These are phyloP conservation scores for Pachycephus smyrnensis DNA, from an alignment of 2,888 invertebrate genomes.

Conservation along the genomic window DNA sequence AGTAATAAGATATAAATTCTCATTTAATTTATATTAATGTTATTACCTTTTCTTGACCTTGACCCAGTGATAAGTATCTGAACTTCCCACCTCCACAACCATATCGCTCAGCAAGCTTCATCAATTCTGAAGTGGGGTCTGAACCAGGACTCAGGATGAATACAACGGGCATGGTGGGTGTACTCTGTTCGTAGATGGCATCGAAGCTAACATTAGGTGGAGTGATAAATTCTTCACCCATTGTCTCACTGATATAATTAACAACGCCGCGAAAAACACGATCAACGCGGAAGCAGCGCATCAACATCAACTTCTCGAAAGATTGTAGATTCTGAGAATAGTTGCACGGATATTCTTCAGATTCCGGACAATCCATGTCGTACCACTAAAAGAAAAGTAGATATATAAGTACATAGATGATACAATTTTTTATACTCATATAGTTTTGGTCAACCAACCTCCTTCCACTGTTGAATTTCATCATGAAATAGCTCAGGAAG, in stretches of 20 bases:
- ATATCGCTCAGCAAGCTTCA: conserved; percentile 80
- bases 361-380: conserved; percentile 86
- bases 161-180: conserved; percentile 86
- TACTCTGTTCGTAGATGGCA: conserved; percentile 87
- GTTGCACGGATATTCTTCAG: conserved; percentile 75
- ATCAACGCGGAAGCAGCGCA: conserved; percentile 91
- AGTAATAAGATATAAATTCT: neutral
- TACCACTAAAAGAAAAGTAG: conserved; percentile 76
- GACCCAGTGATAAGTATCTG: conserved; percentile 90
- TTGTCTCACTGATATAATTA: conserved; percentile 82
- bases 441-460: conserved; percentile 67
- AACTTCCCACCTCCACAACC: conserved; percentile 80
- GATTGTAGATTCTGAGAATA: conserved; percentile 76
- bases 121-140: conserved; percentile 89
- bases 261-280: conserved; percentile 88
- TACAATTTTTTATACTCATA: neutral
- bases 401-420: conserved; percentile 5
- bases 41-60: conserved; percentile 87
- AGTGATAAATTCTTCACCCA: conserved; percentile 91
- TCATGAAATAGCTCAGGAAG: conserved; percentile 74
- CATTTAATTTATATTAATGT: neutral
- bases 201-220: conserved; percentile 84
- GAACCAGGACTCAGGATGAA: conserved; percentile 95
- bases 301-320: conserved; percentile 82
- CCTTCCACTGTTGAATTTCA: conserved; percentile 74